Evolutionary conservation across 2,888 invertebrate species (phyloP), one percentile per base, ranked within the genome.

Genomic region (Euplexia lucipara): DNA sequence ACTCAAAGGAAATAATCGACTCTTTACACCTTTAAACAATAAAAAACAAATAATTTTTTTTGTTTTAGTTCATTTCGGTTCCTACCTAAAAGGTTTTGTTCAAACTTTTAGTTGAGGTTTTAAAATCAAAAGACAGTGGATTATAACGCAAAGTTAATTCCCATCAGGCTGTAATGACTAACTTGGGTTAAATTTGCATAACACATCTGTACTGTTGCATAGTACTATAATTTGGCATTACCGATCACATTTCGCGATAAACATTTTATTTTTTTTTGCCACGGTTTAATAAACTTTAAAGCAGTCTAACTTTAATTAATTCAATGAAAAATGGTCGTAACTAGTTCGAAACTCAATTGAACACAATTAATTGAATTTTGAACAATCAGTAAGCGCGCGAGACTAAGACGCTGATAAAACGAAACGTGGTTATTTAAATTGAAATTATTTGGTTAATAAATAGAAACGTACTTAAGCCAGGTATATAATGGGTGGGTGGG

Each of bases 301-400:
- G 1, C 2, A 12, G 10, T 9, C 18, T 14, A 1, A 20, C 4
- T 16, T 34, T 47, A 22, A 37, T 32, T 34, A 37, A 32, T 66
- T 35, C 8, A 22, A 52, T 32, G 22, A 20, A 61, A 61, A 73
- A 47, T 32, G 12, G 22, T 20, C 6, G 2, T 47, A 47, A 65
- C n/a, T 52, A 16, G n/a, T 53, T 66, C 8, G 5, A 26, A 73
- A 66, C 22, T 53, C 16, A 48, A 48, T 66, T 42, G 3, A 47
- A 41, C 16, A 35, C 47, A 42, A 32, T 74, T 52, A 9, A 52
- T 26, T 37, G 10, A 37, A 42, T 52, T 35, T 47, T 9, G 6
- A 22, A 47, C 30, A 63, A 30, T 32, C 2, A 1, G 6, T 12
- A 30, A 41, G 2, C 1, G 10, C n/a, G 4, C 12, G 2, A 22